Conservation (phyloP, 2,888 invertebrate genomes). For the Nomada fucata region DNA sequence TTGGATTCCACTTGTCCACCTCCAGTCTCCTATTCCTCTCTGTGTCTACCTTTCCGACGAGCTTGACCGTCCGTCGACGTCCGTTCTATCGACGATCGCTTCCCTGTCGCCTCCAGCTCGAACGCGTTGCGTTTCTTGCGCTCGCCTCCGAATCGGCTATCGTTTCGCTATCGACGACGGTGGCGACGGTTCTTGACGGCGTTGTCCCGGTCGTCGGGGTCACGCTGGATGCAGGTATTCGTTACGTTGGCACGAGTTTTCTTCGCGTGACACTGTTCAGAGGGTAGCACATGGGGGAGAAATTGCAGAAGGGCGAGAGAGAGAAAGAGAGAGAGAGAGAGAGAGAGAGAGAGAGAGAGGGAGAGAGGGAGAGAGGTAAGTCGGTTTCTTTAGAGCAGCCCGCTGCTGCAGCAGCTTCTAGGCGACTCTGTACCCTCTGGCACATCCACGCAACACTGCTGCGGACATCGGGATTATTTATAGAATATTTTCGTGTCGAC, state of each 20-base stretch:
- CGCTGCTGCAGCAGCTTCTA: slow-evolving; percentile 65
- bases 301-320: slow-evolving; percentile 9
- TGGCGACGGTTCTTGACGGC: not conserved
- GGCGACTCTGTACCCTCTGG: slow-evolving; percentile 65
- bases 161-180: not conserved
- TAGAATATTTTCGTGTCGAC: slow-evolving; percentile 56
- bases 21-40: slow-evolving; percentile 84
- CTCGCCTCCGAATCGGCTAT: not conserved
- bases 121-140: not conserved
- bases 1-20: slow-evolving; percentile 85
- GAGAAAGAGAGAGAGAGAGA: slow-evolving; percentile 34
- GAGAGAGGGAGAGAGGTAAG: slow-evolving; percentile 42
- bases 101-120: slow-evolving; percentile 27
- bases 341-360: not conserved
- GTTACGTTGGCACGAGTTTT: slow-evolving; percentile 16
- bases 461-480: slow-evolving; percentile 67
- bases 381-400: slow-evolving; percentile 46
- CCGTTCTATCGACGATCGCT: slow-evolving; percentile 27
- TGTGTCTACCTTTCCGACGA: slow-evolving; percentile 51
- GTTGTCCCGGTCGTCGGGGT: not conserved
- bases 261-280: slow-evolving; percentile 8
- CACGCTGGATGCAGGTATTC: not conserved
- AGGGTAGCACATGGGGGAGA: slow-evolving; percentile 24
- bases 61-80: slow-evolving; percentile 13
- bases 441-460: slow-evolving; percentile 45